Evolutionary conservation across 1,140 invertebrate species (phyloP), one percentile per base, ranked within the genome.

Genomic region (Gonioctena quinquepunctata): DNA sequence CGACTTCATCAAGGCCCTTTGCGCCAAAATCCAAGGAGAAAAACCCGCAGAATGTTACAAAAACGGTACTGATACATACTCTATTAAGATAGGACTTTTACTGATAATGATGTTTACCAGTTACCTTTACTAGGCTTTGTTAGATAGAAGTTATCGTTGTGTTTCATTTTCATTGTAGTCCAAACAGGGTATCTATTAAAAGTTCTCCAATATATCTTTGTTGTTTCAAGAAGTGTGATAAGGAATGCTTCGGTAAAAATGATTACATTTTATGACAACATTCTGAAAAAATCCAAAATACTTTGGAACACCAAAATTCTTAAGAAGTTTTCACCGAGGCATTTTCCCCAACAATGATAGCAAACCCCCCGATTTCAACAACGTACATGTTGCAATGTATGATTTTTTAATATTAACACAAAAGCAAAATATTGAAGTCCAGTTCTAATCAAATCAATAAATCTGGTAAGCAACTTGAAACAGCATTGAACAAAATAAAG

Each of bases 1-100:
- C 19, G 49, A 71, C 48, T 76, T 76, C 67, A 60, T 64, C 6
- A 59, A 64, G 11, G 66, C 26, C 3, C 21, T 76, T 3, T 76
- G 74, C 33, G 18, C 66, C 25, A 48, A 73, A 26, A 70, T 73
- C 33, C 59, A 62, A 19, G 60, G 60, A 13, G 60, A 70, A 16
- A 70, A 70, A 66, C 60, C 68, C 42, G 62, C 60, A 2, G 61
- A 50, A 56, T 70, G 68, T 26, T 23, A 23, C 11, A 64, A 21
- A 26, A 70, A 49, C 33, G 42, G 48, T 16, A 22, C 63, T 26
- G 23, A 42, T 21, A 62, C 60, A 27, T 48, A 21, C 22, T 62
- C 22, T 62, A 62, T 59, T 59, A 59, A 42, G 8, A 13, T 63
- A 63, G 61, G 33, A 63, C 61, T 63, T 0, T 63, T 49, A 63